These are phyloP conservation scores for Dolichotis patagonum DNA, from an alignment of 2,113 vertebrate species.

Conservation along the genomic window DNA sequence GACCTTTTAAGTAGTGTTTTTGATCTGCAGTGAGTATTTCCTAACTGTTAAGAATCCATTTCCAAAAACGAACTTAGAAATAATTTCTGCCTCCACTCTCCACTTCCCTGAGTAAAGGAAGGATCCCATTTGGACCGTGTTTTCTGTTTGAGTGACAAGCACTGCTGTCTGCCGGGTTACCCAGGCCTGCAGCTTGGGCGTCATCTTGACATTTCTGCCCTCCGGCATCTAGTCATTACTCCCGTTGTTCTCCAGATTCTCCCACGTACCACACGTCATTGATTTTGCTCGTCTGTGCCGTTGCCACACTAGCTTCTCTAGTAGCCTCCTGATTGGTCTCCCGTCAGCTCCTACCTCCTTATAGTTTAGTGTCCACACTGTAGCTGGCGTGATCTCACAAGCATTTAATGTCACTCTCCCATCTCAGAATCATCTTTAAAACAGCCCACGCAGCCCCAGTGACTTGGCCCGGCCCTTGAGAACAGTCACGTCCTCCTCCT, in stretches of 20 bases:
- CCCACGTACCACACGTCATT: background rate
- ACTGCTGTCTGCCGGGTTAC: background rate
- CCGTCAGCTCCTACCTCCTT: background rate
- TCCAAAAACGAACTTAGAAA: slow-evolving; percentile 39
- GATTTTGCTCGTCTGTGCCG: background rate
- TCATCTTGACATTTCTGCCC: background rate
- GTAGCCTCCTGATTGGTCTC: background rate
- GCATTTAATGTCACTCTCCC: background rate
- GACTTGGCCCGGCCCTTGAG: background rate
- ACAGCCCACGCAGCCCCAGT: background rate
- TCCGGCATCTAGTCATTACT: no score
- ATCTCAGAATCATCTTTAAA: slow-evolving; percentile 17
- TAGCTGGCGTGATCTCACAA: background rate
- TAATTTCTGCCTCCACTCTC: background rate
- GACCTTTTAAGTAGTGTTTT: slow-evolving; percentile 7
- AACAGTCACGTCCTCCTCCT: background rate
- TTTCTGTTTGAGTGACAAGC: background rate
- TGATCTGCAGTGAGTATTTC: slow-evolving; percentile 35
- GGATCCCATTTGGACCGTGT: background rate
- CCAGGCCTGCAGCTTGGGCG: background rate
- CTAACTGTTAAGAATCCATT: background rate
- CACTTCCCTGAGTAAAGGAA: background rate
- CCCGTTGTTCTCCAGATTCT: background rate
- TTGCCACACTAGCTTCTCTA: background rate
- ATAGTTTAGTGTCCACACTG: background rate